Conservation (phyloP, 2,113 vertebrate genomes). For the Oncorhynchus kisutch region DNA sequence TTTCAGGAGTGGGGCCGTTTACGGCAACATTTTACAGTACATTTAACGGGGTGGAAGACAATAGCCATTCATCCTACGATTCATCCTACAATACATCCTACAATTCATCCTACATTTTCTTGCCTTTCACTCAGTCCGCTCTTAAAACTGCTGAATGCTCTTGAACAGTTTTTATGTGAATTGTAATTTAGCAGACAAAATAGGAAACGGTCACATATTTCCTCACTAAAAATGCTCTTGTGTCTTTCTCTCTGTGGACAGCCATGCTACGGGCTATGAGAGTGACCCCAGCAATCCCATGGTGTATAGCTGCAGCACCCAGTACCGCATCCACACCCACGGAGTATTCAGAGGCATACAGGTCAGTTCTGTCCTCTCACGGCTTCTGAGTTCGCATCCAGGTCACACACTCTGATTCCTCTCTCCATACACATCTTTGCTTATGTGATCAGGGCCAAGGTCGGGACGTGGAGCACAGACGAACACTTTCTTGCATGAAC, state of each 20-base stretch:
- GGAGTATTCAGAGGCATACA: constrained; percentile 95
- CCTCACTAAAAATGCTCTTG: not conserved
- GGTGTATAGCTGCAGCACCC: constrained; percentile 94
- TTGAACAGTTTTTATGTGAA: not conserved
- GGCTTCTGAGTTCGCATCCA: not conserved
- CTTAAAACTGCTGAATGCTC: not conserved
- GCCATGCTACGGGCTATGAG: constrained; percentile 88
- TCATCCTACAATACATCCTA: not conserved
- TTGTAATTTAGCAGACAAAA: not conserved
- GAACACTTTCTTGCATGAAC: not conserved
- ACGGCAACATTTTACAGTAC: not conserved
- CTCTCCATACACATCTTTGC: constrained; percentile 1
- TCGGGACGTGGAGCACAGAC: constrained; percentile 14
- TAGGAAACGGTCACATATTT: not conserved
- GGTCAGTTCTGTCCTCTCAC: constrained; percentile 68
- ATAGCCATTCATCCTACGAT: not conserved
- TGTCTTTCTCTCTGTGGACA: constrained; percentile 51
- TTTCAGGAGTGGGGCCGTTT: not conserved
- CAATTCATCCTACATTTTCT: too few species aligned
- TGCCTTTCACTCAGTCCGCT: not conserved
- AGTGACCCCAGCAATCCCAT: constrained; percentile 90
- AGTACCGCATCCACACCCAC: constrained; percentile 97
- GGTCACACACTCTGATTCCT: constrained; percentile 13
- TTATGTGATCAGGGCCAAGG: constrained; percentile 34
- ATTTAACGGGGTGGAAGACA: not conserved